Percentiles rank a stretch among this genome's conserved stretches.
Conservation (phyloP, 2,797 vertebrate genomes). For the Pipistrellus kuhlii region DNA sequence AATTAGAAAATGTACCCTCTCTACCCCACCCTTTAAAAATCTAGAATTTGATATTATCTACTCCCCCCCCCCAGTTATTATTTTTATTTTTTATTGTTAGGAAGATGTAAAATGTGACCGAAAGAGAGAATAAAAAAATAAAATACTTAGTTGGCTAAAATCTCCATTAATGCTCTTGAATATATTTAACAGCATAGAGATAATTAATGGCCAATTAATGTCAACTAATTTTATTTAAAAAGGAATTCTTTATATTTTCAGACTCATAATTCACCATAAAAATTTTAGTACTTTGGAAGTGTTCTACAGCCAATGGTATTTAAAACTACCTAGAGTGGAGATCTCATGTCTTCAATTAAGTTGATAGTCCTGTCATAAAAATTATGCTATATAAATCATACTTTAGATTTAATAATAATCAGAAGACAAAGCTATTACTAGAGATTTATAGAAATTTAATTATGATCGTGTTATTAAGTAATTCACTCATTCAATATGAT, state of each 20-base stretch:
- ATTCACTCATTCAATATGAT: not conserved
- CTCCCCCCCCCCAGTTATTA: not conserved
- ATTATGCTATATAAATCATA: not conserved
- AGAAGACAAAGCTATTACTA: not conserved
- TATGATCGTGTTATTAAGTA: not conserved
- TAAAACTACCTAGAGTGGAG: not conserved
- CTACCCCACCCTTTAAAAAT: not conserved
- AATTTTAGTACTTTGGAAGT: not conserved
- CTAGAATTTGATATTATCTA: not conserved
- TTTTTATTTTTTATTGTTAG: not conserved
- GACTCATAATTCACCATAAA: not conserved
- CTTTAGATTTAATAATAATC: not conserved
- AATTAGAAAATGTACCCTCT: slow-evolving; percentile 24
- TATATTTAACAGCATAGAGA: not conserved
- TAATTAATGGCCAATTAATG: slow-evolving; percentile 42
- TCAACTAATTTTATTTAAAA: slow-evolving; percentile 60
- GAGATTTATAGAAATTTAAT: not conserved
- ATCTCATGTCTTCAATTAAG: not conserved
- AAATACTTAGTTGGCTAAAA: slow-evolving; percentile 7
- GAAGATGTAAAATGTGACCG: slow-evolving; percentile 41
- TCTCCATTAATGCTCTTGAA: not conserved
- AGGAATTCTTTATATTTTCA: slow-evolving; percentile 28
- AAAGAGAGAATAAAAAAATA: slow-evolving; percentile 14
- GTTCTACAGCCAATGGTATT: not conserved
- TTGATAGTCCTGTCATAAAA: not conserved